phyloP scores from a whole-genome alignment of 2,797 vertebrate genomes.

The Sebastes ruberrimus region DNA sequence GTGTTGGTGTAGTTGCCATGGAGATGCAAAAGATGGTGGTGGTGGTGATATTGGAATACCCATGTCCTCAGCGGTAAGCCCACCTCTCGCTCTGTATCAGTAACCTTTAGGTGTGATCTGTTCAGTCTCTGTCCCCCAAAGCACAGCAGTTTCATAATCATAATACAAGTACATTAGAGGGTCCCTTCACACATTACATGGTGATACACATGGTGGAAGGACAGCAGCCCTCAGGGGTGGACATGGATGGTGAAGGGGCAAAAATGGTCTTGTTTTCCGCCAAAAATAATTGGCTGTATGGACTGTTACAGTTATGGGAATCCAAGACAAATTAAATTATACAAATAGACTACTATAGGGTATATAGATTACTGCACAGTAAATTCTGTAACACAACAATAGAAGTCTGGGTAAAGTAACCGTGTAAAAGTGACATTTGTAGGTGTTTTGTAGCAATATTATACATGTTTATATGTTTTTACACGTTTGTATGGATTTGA shows the following conservation, averaged over 20 bases:
- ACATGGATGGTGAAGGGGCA: background rate
- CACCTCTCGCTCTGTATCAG: slow-evolving; percentile 4
- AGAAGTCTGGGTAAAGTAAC: background rate
- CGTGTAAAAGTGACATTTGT: background rate
- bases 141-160: slow-evolving; percentile 23
- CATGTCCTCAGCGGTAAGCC: slow-evolving; percentile 26
- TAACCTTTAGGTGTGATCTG: slow-evolving; percentile 36
- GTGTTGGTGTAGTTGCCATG: slow-evolving; percentile 61
- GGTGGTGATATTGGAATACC: slow-evolving; percentile 51
- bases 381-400: background rate
- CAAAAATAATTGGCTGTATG: background rate
- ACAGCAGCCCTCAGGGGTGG: background rate
- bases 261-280: background rate
- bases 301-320: background rate
- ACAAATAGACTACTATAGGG: background rate
- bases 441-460: background rate
- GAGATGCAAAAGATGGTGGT: slow-evolving; percentile 54
- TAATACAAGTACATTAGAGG: slow-evolving; percentile 5
- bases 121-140: slow-evolving; percentile 14
- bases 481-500: background rate
- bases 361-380: background rate
- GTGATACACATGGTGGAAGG: background rate
- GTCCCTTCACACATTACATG: slow-evolving; percentile 10
- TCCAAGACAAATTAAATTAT: background rate
- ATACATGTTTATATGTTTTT: background rate